Evolutionary conservation across 2,113 vertebrate species (phyloP), one percentile per base, ranked within the genome.

Genomic region (Oophaga pumilio): DNA sequence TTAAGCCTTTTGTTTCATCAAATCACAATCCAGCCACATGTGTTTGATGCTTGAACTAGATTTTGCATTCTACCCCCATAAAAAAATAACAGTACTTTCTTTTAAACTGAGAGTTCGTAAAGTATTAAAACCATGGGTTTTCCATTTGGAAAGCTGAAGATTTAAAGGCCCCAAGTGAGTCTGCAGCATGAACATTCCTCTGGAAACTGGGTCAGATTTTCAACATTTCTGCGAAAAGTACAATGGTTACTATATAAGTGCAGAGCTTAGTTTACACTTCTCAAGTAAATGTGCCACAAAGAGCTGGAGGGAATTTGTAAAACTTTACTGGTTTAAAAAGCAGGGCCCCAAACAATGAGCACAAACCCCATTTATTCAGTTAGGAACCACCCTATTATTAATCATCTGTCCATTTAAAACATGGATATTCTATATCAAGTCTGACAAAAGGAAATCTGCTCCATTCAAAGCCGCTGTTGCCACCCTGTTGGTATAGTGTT

Each of bases 111-210:
- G 9, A 26, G 10, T 28, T 28, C 18, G 26, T 28, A 18, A 71
- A 33, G n/a, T 17, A 73, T 10, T 4, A 50, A 62, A 77, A 69
- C 33, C 66, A 85, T 83, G 81, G 33, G 10, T 73, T n/a, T 84
- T 73, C 69, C 82, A 24, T 74, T 68, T 79, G 59, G 68, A 66
- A 52, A 68, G 11, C 49, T 78, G n/a, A 50, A 33, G 62, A 86
- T 86, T 86, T 78, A 86, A 50, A 56, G 74, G 60, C 85, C 85
- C 28, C 74, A 20, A 78, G 85, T 68, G 85, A 57, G 76, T 18
- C 60, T 66, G 24, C 43, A 79, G 18, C 15, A 33, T 28, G 24
- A 79, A 79, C 59, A 79, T 50, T 78, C 50, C 49, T 86, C 85
- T 68, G 76, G 76, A 86, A 86, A 62, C 77, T 86, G 60, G 17